Percentiles rank a stretch among this genome's conserved stretches.
These are phyloP conservation scores for Drosophila prolongata DNA, from an alignment of 2,888 invertebrate genomes.

Conservation along the genomic window DNA sequence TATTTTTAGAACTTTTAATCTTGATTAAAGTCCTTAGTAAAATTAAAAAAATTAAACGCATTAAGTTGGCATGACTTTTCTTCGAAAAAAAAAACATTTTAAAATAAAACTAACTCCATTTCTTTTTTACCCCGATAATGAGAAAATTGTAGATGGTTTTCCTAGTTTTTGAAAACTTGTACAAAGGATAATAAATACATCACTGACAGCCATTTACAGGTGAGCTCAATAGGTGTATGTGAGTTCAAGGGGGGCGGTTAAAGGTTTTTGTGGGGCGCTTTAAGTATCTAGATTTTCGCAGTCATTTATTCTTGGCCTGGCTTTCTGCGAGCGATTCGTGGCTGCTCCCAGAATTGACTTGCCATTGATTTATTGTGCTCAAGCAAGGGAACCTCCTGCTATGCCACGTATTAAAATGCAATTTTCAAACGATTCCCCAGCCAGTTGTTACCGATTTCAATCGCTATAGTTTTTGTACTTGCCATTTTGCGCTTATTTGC, in stretches of 20 bases:
- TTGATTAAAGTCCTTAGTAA: too few species aligned
- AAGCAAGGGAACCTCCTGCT: not conserved
- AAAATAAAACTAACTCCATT: too few species aligned
- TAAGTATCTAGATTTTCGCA: slow-evolving; percentile 57
- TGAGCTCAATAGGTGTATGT: slow-evolving; percentile 36
- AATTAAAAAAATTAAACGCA: too few species aligned
- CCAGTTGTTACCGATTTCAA: slow-evolving; percentile 13
- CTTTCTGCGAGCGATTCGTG: slow-evolving; percentile 25
- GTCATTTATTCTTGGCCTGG: slow-evolving; percentile 52
- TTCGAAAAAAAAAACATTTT: too few species aligned
- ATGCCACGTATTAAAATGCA: slow-evolving; percentile 62
- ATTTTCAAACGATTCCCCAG: slow-evolving; percentile 53
- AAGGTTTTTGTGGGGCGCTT: slow-evolving; percentile 2
- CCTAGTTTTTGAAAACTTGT: too few species aligned
- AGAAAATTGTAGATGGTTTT: too few species aligned
- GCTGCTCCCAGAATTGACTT: slow-evolving; percentile 51
- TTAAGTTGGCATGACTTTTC: too few species aligned
- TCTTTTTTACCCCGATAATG: too few species aligned
- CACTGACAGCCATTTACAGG: slow-evolving; percentile 18
- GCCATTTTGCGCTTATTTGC: slow-evolving; percentile 9
- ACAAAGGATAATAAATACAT: not conserved
- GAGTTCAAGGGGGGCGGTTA: slow-evolving; percentile 4
- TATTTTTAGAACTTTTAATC: too few species aligned
- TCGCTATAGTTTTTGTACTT: slow-evolving; percentile 32
- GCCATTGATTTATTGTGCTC: slow-evolving; percentile 59